Base-by-base conservation (phyloP, 23 tunicate genomes). In the Ascidia mentula region DNA sequence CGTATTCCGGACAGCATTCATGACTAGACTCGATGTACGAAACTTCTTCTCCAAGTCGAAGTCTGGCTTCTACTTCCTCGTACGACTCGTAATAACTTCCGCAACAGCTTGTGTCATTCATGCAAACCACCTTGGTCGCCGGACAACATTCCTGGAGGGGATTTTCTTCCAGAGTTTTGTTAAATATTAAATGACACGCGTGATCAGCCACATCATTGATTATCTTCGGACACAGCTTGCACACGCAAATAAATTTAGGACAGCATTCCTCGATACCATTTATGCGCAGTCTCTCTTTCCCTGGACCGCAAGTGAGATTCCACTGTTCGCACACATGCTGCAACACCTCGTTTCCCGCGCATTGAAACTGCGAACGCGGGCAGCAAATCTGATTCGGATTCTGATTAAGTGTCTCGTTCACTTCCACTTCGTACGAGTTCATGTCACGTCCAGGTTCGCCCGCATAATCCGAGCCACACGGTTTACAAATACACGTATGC, bases 111-210 rank as follows among this genome's bases (percentile, higher is more conserved):
- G n/a, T 40, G 30, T 72, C 38, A 20, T 69, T 46, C 46, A 40
- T 84, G 69, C 88, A 84, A 2, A 46, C 82, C 7, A 84, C 39
- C 38, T 84, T 84, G 31, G 82, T 84, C 53, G 53, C 12, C 4
- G 77, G 77, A 34, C 88, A 84, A 77, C 82, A 84, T 24, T 77
- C 70, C 22, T 84, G 82, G 38, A 53, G 8, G 4, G 88, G 88
- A 45, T 84, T 84, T 69, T 84, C 88, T 77, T 77, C 82, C 36
- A 69, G 30, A 3, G 82, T 84, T 46, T 75, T 83, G 60, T 53
- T 59, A 13, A 83, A 32, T n/a, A 35, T 46, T 31, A 31, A 32
- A 13, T 84, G 77, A 36, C 88, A 84, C 0, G 74, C 77, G 61
- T 77, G 76, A 34, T 32, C 38, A 8, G 69, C 33, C 26, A 26